Base-by-base conservation (phyloP, 2,797 vertebrate genomes). In the Champsocephalus esox region DNA sequence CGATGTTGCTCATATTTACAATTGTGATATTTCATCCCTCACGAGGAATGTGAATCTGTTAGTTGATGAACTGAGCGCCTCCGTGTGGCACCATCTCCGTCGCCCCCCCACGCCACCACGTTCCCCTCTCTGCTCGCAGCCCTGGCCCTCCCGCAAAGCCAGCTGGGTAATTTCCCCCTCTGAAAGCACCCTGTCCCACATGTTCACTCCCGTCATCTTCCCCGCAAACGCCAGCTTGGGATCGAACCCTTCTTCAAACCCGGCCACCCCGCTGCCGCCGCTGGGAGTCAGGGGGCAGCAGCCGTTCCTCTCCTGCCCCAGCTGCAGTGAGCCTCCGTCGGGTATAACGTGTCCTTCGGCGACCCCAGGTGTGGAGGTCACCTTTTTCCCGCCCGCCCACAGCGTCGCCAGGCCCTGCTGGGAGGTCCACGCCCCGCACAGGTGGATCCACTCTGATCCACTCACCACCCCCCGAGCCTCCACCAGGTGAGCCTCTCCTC, bases 121-220 rank as follows among this genome's bases (percentile, higher is more conserved):
- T 96, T 98, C 45, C 98, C 98, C 76, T n/a, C 94, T 93, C 75
- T 78, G 88, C 64, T 92, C 90, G 28, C 96, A 98, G 1, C 95
- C 89, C 2, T 92, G 88, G 0, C 92, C 94, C 1, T 82, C 81
- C 0, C 5, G n/a, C 72, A 75, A 62, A n/a, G 94, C 93, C 10
- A 90, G 88, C 61, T 86, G 88, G 3, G 79, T 80, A 56, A 99
- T 95, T 90, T 97, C 95, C 0, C 93, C 82, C 3, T 89, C 79
- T 0, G 91, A 91, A 71, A 99, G 95, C 71, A 96, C 94, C 2
- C 77, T 87, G 88, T 98, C 94, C 98, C 98, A 99, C 89, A 97
- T 82, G 87, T 99, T 99, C 70, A 99, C 97, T 57, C 96, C 98
- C 0, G 97, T 98, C 92, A 99, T 93, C 90, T 96, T 97, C 55